A percentile compares a stretch with the other conserved stretches of the same genome.
Conservation (phyloP, 2,113 vertebrate species). For the Meles meles region DNA sequence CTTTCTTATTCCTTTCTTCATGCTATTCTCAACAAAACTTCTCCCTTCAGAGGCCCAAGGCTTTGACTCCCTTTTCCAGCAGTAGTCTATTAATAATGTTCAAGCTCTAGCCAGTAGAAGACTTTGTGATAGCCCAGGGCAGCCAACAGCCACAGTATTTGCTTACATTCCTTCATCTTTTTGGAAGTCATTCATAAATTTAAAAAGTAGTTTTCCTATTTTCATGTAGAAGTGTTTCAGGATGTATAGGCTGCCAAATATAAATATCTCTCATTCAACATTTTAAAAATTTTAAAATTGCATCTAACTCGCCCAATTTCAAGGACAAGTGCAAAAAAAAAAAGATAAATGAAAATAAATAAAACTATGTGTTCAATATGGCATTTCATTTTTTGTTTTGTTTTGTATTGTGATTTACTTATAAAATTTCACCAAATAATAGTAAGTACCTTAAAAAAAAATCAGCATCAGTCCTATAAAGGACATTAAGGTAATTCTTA, state of each 20-base stretch:
- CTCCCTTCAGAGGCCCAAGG: background rate
- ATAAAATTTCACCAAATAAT: slow-evolving; percentile 77
- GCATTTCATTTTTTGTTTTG: background rate
- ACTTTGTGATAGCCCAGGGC: background rate
- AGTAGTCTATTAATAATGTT: background rate
- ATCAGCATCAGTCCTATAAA: slow-evolving; percentile 46
- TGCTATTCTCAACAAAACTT: background rate
- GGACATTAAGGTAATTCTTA: slow-evolving; percentile 36
- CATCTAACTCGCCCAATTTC: background rate
- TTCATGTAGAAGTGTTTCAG: background rate
- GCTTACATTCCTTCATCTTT: background rate
- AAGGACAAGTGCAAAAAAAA: background rate
- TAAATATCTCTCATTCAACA: background rate
- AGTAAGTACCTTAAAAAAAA: slow-evolving; percentile 31
- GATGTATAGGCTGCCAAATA: background rate
- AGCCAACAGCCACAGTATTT: background rate
- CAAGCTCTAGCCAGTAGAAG: background rate
- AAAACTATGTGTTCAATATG: background rate
- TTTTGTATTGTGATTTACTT: slow-evolving; percentile 76
- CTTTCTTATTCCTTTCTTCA: background rate
- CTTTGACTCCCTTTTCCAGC: background rate
- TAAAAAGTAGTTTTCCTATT: background rate
- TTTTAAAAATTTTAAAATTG: background rate
- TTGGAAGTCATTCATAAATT: background rate
- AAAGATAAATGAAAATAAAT: background rate